These are phyloP conservation scores for Bombus polaris DNA, from an alignment of 1,140 invertebrate genomes.

Conservation along the genomic window DNA sequence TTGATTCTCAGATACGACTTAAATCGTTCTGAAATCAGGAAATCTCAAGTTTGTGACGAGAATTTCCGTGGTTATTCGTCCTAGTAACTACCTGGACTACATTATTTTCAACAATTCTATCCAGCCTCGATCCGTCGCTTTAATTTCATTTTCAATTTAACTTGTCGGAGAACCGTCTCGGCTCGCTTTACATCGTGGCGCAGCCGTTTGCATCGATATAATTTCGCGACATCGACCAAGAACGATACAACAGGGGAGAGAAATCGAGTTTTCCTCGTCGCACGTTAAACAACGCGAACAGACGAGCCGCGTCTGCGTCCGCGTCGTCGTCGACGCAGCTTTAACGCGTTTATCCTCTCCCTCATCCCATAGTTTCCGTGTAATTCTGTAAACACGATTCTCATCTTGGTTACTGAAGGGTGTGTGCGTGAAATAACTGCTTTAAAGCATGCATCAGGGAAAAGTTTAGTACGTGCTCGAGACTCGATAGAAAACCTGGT, in stretches of 20 bases:
- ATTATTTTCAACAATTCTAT: constrained; percentile 8
- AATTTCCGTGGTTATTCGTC: neutral
- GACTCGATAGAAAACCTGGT: neutral
- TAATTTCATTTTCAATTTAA: constrained; percentile 40
- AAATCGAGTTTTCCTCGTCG: neutral
- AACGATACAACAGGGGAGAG: neutral
- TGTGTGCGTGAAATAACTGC: neutral
- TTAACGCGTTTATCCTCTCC: constrained; percentile 6
- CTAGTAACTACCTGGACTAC: neutral
- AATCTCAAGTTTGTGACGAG: neutral
- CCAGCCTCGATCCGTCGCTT: neutral
- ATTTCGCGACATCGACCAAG: neutral
- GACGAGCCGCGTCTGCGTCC: neutral
- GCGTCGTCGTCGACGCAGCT: neutral
- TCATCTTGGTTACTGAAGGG: neutral
- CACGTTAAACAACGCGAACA: constrained; percentile 1
- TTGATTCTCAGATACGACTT: neutral
- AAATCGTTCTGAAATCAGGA: neutral
- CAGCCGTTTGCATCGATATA: constrained; percentile 3
- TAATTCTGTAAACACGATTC: constrained; percentile 2
- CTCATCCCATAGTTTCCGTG: too few relatives aligned
- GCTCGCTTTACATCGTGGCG: neutral
- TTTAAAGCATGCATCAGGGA: neutral
- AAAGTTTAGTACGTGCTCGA: neutral
- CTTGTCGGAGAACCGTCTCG: neutral